Conservation (phyloP, 2,888 invertebrate genomes). For the Uropetala carovei region DNA sequence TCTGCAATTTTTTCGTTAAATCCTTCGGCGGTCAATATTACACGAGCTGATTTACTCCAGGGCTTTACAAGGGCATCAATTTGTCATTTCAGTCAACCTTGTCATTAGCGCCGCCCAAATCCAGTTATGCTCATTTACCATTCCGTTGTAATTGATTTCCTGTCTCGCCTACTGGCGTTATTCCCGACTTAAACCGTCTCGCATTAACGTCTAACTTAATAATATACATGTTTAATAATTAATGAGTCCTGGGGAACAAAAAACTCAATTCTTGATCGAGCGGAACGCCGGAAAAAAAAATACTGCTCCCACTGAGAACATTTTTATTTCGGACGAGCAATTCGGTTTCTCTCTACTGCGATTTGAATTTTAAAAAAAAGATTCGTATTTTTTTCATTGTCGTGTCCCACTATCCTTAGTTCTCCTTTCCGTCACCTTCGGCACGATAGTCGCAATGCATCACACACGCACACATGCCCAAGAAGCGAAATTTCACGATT, state of each 20-base stretch:
- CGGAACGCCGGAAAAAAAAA: neutral
- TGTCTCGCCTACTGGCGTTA: constrained; percentile 56
- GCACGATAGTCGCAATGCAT: neutral
- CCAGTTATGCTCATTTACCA: constrained; percentile 45
- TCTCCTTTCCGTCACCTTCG: neutral
- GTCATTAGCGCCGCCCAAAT: constrained; percentile 33
- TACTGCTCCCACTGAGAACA: neutral
- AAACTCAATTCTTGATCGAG: neutral
- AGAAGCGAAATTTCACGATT: neutral
- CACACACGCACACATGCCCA: neutral
- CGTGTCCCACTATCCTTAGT: neutral
- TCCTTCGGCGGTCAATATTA: neutral
- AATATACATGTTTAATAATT: constrained; percentile 55
- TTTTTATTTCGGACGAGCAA: constrained; percentile 32
- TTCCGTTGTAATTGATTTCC: constrained; percentile 40
- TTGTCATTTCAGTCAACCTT: constrained; percentile 19
- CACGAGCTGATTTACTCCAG: neutral
- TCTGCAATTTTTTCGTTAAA: neutral
- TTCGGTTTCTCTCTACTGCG: constrained; percentile 23
- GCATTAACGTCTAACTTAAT: constrained; percentile 48
- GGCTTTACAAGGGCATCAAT: constrained; percentile 38
- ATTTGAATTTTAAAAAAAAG: neutral
- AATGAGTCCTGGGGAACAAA: constrained; percentile 8
- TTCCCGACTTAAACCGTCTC: constrained; percentile 41
- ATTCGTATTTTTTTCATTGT: neutral